Conservation (phyloP, 2,797 vertebrate genomes). For the Pelodytes ibericus region DNA sequence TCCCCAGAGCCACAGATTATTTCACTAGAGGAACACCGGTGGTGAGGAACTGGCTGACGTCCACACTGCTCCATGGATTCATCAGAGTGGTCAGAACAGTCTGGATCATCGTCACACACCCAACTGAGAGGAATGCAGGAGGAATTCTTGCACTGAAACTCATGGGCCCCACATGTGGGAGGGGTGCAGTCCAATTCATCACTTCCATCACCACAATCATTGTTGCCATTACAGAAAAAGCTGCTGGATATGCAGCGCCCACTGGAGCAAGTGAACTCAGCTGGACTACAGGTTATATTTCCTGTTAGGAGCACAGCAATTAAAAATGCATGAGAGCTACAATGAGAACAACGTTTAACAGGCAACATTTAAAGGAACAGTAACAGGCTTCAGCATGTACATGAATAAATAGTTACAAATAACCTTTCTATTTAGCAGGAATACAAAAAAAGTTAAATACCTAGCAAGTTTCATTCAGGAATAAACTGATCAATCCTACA, state of each 20-base stretch:
- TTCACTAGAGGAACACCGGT: conserved; percentile 84
- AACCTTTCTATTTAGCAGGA: too few relatives aligned
- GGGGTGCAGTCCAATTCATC: conserved; percentile 87
- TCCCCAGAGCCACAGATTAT: conserved; percentile 90
- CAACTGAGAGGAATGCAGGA: conserved; percentile 90
- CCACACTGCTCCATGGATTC: conserved; percentile 88
- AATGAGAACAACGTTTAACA: too few relatives aligned
- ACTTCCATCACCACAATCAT: conserved; percentile 90
- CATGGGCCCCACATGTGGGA: conserved; percentile 84
- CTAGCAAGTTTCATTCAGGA: too few relatives aligned
- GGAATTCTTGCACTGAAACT: conserved; percentile 90
- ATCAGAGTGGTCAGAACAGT: conserved; percentile 92
- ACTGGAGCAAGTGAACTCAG: conserved; percentile 92
- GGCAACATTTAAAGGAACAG: too few relatives aligned
- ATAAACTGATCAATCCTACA: too few relatives aligned
- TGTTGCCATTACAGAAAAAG: conserved; percentile 93
- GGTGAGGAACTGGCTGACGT: conserved; percentile 78
- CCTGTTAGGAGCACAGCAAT: conserved; percentile 70
- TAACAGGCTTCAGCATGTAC: too few relatives aligned
- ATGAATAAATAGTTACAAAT: too few relatives aligned
- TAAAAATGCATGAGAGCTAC: not conserved
- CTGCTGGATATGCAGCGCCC: conserved; percentile 90
- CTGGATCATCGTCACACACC: conserved; percentile 94
- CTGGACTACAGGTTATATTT: conserved; percentile 88
- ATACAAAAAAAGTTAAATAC: too few relatives aligned